A percentile compares a stretch with the other conserved stretches of the same genome.
Evolutionary conservation across 2,113 vertebrate genomes (phyloP).

Genomic region (Aspiorhynchus laticeps): DNA sequence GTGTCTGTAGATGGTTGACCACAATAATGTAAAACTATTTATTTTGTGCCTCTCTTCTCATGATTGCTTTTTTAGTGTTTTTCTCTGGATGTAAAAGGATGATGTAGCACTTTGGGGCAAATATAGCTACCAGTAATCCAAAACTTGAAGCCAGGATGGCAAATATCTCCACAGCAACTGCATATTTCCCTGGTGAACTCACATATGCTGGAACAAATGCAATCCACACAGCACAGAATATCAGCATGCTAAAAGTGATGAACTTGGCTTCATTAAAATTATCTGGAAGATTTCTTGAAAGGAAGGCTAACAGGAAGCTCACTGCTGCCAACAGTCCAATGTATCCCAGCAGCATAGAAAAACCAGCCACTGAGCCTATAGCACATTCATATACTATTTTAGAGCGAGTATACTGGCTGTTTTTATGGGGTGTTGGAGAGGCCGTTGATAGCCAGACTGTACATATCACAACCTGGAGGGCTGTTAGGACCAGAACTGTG

Average conservation of each 20-base stretch:
- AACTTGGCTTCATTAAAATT: conserved; percentile 8
- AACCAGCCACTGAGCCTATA: conserved; percentile 16
- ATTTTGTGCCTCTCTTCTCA: no score
- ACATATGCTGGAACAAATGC: conserved; percentile 4
- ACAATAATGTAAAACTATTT: no score
- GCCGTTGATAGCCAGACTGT: background rate
- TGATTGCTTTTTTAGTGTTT: no score
- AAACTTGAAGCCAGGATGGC: background rate
- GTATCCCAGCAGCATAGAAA: background rate
- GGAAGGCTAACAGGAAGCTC: background rate
- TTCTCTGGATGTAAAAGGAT: background rate
- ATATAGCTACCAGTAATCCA: background rate
- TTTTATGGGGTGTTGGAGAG: conserved; percentile 28
- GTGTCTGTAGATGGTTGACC: no score
- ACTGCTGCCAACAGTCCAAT: conserved; percentile 5
- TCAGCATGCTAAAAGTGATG: background rate
- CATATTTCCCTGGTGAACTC: conserved; percentile 1
- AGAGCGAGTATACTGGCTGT: conserved; percentile 32
- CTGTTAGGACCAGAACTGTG: conserved; percentile 37
- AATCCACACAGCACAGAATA: conserved; percentile 11
- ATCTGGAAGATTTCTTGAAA: background rate
- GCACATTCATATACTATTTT: conserved; percentile 52
- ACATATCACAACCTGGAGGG: background rate
- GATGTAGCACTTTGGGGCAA: conserved; percentile 8
- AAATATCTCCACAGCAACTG: background rate